phyloP scores from a whole-genome alignment of 2,113 vertebrate species.

The Ibidorhyncha struthersii region DNA sequence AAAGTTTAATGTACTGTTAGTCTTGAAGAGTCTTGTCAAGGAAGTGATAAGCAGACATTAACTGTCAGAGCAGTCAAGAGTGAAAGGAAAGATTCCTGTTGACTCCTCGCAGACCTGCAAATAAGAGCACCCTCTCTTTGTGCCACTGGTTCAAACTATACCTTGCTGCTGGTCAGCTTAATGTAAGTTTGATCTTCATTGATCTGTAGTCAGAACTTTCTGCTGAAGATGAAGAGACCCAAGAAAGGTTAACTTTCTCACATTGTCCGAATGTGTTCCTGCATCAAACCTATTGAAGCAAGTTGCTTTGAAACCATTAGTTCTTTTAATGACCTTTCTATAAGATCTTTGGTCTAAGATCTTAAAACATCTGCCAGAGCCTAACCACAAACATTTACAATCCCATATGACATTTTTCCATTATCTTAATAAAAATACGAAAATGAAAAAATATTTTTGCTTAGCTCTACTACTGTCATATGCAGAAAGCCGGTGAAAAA shows the following conservation, averaged over 20 bases:
- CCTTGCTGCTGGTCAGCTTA: background rate
- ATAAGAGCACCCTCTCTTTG: background rate
- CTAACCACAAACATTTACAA: background rate
- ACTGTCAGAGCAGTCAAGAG: background rate
- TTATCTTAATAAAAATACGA: background rate
- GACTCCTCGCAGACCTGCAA: background rate
- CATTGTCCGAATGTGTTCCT: background rate
- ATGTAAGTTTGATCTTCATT: background rate
- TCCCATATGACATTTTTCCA: background rate
- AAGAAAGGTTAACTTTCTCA: background rate
- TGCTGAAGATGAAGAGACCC: background rate
- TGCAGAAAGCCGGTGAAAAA: background rate
- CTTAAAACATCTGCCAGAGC: background rate
- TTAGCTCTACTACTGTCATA: background rate
- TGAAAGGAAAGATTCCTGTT: background rate
- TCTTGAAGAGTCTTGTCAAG: background rate
- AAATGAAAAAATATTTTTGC: background rate
- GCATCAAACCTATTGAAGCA: background rate
- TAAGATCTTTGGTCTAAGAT: background rate
- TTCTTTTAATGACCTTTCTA: background rate
- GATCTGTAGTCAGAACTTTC: background rate
- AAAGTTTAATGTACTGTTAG: background rate
- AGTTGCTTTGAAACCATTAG: background rate
- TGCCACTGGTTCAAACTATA: background rate
- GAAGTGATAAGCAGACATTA: conserved; percentile 27